phyloP scores from a whole-genome alignment of 2,888 invertebrate genomes.

The Loripinus fragilis region DNA sequence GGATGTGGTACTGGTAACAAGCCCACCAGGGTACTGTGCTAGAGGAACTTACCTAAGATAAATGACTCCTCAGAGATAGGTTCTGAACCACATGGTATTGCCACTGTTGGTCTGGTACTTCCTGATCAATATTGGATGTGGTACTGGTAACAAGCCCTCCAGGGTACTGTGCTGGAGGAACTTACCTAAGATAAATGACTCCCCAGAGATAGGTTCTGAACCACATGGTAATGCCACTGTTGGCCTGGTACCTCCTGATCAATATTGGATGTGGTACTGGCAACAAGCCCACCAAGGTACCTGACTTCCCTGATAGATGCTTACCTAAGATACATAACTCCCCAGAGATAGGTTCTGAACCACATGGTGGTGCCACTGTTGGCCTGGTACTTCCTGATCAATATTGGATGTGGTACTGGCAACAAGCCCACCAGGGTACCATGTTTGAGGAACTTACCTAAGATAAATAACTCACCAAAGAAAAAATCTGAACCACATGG shows the following conservation, averaged over 20 bases:
- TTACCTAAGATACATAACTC: too few relatives aligned
- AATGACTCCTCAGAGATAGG: conserved; percentile 99
- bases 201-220: conserved; percentile 99
- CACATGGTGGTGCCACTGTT: too few relatives aligned
- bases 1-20: too few relatives aligned
- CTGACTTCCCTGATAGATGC: too few relatives aligned
- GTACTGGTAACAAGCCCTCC: conserved; percentile 95
- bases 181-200: conserved; percentile 96
- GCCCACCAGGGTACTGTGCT: too few relatives aligned
- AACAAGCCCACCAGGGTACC: too few relatives aligned
- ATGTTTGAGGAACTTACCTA: too few relatives aligned
- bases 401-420: too few relatives aligned
- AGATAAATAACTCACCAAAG: conserved; percentile 99
- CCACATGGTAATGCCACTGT: conserved; percentile 99
- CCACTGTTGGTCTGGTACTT: conserved; percentile 99
- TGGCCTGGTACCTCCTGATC: conserved; percentile 99
- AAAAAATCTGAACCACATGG: conserved; percentile 99
- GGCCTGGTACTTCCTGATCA: too few relatives aligned
- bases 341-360: too few relatives aligned
- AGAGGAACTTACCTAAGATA: conserved; percentile 95
- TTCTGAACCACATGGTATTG: conserved; percentile 99
- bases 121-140: conserved; percentile 99
- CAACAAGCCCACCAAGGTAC: conserved; percentile 88
- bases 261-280: conserved; percentile 99
- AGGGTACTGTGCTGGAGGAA: conserved; percentile 95